Evolutionary conservation across 2,888 invertebrate species (phyloP), one percentile per base, ranked within the genome.

Genomic region (Agriotes lineatus): DNA sequence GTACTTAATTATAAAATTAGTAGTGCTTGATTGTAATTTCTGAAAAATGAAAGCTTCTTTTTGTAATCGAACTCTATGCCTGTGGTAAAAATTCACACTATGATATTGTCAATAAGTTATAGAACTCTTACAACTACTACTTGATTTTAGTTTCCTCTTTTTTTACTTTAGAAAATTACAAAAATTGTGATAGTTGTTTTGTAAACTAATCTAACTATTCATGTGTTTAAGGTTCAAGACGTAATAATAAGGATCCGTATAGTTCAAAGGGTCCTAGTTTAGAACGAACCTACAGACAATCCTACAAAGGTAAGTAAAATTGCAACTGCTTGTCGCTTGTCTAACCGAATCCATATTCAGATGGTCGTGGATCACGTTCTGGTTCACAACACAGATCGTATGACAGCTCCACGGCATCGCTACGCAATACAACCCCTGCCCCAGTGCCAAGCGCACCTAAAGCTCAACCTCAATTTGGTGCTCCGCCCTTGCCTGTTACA

Each of bases 341-440:
- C 9, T 30, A 30, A 30, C 4, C 5, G 4, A 6, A 9, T 30
- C 9, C 4, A 30, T 30, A 6, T 6, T 9, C 9, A 37, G 12
- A 12, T 12, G 37, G 37, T 37, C 37, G 37, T 37, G 37, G 37
- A 37, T 37, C 37, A 37, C 37, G 37, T 37, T 37, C n/a, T 12
- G 37, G 37, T n/a, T 89, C 89, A 48, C 88, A 89, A 68, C 44
- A 44, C 44, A 44, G 44, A 18, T 44, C 44, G n/a, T n/a, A n/a
- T 89, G 89, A 48, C 88, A 89, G 68, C 44, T 14, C 44, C 14
- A 42, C 66, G 25, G 71, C 61, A 39, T 76, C 72, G 72, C 79
- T 71, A 74, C 82, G 50, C 68, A 76, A 64, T 60, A 45, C 66
- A 25, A 85, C 72, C 86, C 57, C 30, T 71, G 72, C 14, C 37